Evolutionary conservation across 1,140 invertebrate species (phyloP).

Genomic region (Calosoma granatense): DNA sequence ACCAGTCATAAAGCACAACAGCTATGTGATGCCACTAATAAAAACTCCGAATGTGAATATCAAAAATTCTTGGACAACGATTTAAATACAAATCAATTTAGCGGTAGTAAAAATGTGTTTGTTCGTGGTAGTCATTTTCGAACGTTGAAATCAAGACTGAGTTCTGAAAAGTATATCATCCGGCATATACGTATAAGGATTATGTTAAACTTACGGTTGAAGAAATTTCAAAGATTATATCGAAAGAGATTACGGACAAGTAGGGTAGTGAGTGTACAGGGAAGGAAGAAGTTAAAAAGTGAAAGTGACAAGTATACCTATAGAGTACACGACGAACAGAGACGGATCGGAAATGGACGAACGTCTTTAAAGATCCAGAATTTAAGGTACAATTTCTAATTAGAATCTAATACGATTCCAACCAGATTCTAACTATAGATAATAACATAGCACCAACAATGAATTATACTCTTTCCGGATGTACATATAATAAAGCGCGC

Average conservation of each 20-base stretch:
- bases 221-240: constrained; percentile 8
- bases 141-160: constrained; percentile 19
- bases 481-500: not conserved
- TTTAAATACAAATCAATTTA: constrained; percentile 10
- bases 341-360: constrained; percentile 28
- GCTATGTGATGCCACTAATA: not conserved
- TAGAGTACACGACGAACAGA: constrained; percentile 28
- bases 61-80: not conserved
- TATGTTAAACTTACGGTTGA: constrained; percentile 27
- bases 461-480: not conserved
- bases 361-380: constrained; percentile 32
- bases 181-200: constrained; percentile 30
- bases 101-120: not conserved
- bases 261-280: not conserved
- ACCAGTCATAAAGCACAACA: not conserved
- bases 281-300: constrained; percentile 13
- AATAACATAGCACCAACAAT: not conserved
- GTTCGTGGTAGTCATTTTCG: constrained; percentile 13
- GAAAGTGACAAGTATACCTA: not conserved
- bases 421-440: too few species aligned
- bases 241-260: not conserved
- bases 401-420: too few species aligned
- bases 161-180: constrained; percentile 31
- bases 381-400: constrained; percentile 26
- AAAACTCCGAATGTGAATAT: not conserved